A percentile compares a stretch with the other conserved stretches of the same genome.
phyloP scores from a whole-genome alignment of 1,140 invertebrate genomes.

The Macrosteles quadrilineatus region DNA sequence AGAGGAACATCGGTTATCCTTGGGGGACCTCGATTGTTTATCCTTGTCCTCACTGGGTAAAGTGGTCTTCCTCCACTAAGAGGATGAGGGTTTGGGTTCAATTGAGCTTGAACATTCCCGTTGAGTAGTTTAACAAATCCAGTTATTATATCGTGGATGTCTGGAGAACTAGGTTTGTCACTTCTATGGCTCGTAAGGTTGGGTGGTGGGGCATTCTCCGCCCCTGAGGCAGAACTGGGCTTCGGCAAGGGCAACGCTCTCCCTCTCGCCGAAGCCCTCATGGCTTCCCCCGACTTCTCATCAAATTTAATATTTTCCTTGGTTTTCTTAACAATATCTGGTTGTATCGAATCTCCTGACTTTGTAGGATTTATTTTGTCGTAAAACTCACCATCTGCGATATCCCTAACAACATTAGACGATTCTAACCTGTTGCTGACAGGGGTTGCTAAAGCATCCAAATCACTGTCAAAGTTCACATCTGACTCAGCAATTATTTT shows the following conservation, averaged over 20 bases:
- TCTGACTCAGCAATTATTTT: neutral
- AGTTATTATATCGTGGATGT: conserved; percentile 89
- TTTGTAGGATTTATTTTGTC: conserved; percentile 21
- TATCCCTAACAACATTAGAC: neutral
- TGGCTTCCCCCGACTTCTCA: conserved; percentile 65
- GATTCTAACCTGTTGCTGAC: neutral
- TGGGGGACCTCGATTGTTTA: conserved; percentile 87
- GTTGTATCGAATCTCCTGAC: neutral
- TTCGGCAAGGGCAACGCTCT: conserved; percentile 60
- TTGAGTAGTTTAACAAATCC: conserved; percentile 87
- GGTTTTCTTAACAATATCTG: neutral
- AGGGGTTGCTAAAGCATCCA: neutral
- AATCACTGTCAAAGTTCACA: neutral
- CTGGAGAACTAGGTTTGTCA: conserved; percentile 61
- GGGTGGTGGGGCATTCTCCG: neutral
- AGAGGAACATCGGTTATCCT: conserved; percentile 73
- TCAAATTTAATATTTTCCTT: neutral
- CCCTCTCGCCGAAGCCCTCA: conserved; percentile 64
- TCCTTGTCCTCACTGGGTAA: conserved; percentile 63
- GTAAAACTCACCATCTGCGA: conserved; percentile 2
- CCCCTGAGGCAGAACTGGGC: conserved; percentile 53
- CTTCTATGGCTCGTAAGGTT: conserved; percentile 26
- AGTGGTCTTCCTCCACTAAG: conserved; percentile 29
- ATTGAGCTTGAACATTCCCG: conserved; percentile 75
- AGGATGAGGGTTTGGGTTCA: conserved; percentile 41